Evolutionary conservation across 2,797 vertebrate species (phyloP).

Genomic region (Perdix hodgsoniae): DNA sequence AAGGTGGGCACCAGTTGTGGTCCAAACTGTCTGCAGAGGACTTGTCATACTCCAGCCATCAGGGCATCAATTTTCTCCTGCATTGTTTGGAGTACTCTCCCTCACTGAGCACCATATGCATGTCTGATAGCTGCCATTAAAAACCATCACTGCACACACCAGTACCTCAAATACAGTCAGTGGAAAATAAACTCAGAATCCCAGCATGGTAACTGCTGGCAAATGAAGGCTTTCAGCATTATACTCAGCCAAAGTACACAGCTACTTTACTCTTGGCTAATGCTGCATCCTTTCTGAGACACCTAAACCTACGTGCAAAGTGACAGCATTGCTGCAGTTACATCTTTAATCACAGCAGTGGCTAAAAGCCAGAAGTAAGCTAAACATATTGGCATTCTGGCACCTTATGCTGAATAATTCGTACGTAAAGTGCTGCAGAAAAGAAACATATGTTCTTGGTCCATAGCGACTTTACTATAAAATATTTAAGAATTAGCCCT

Average conservation of each 20-base stretch:
- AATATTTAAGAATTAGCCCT: conserved; percentile 63
- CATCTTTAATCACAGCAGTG: conserved; percentile 77
- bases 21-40: conserved; percentile 35
- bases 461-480: conserved; percentile 64
- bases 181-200: conserved; percentile 64
- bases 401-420: conserved; percentile 78
- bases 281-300: conserved; percentile 44
- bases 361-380: conserved; percentile 76
- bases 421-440: conserved; percentile 72
- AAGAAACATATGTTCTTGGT: conserved; percentile 77
- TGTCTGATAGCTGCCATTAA: conserved; percentile 71
- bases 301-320: conserved; percentile 60
- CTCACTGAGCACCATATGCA: conserved; percentile 66
- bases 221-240: conserved; percentile 52
- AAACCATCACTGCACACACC: conserved; percentile 64
- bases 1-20: neutral
- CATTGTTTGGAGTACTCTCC: neutral
- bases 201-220: conserved; percentile 63
- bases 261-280: conserved; percentile 57
- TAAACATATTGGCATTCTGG: conserved; percentile 76
- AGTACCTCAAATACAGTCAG: conserved; percentile 45
- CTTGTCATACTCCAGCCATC: conserved; percentile 8
- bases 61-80: conserved; percentile 61
- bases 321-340: conserved; percentile 61
- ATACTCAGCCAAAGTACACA: conserved; percentile 55